Conservation (phyloP, 2,797 vertebrate species). For the Fundulus diaphanus region DNA sequence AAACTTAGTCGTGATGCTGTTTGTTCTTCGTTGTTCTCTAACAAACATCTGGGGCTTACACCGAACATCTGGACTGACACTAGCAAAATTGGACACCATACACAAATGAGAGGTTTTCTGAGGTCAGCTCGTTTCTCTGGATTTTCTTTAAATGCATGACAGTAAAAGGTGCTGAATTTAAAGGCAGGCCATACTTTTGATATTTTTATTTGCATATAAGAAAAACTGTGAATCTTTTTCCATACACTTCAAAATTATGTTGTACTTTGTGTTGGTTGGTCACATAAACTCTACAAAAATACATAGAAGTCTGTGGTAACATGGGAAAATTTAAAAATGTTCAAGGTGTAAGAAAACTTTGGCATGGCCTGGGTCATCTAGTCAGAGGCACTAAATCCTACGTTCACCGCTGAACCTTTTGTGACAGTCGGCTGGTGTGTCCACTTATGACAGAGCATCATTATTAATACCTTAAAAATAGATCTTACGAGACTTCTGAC, state of each 20-base stretch:
- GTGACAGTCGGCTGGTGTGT: conserved; percentile 26
- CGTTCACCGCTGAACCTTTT: conserved; percentile 9
- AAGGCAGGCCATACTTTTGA: neutral
- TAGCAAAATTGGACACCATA: neutral
- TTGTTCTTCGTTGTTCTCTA: too few species aligned
- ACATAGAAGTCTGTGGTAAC: neutral
- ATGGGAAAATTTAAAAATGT: neutral
- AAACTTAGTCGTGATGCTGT: neutral
- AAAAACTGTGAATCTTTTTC: neutral
- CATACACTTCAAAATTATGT: too few species aligned
- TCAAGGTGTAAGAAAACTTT: neutral
- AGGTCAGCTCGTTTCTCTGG: neutral
- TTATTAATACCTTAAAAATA: conserved; percentile 27
- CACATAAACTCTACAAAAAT: neutral
- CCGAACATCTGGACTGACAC: neutral
- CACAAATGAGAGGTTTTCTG: neutral
- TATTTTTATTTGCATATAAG: neutral
- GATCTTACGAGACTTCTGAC: conserved; percentile 9
- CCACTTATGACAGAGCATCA: conserved; percentile 32
- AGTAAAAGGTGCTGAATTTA: neutral
- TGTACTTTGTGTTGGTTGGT: neutral
- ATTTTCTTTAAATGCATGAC: neutral
- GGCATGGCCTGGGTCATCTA: conserved; percentile 7
- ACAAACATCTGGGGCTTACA: too few species aligned
- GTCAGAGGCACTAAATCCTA: conserved; percentile 28